Conservation (phyloP, 2,888 invertebrate genomes). For the Phengaris alcon region DNA sequence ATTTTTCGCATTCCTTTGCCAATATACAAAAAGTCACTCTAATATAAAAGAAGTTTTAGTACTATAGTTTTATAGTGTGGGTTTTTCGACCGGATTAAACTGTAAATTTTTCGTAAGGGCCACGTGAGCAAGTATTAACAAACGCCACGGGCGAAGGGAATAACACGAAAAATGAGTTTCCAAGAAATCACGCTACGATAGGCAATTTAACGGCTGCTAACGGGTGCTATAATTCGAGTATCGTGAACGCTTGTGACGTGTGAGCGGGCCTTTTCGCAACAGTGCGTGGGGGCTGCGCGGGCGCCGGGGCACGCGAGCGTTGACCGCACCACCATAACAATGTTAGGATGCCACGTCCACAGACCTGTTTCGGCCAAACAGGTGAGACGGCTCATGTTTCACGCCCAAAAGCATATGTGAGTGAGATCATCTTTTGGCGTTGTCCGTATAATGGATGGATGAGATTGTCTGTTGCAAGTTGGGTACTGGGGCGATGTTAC, state of each 20-base stretch:
- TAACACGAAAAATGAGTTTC: neutral
- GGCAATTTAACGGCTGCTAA: neutral
- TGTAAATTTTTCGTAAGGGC: neutral
- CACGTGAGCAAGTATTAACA: neutral
- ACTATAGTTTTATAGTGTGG: neutral
- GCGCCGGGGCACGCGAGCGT: conserved; percentile 49
- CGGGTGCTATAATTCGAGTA: conserved; percentile 24
- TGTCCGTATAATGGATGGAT: neutral
- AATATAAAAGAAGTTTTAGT: neutral
- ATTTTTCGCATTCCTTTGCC: neutral
- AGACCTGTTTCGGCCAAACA: conserved; percentile 16
- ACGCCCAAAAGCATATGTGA: neutral
- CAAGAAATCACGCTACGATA: conserved; percentile 6
- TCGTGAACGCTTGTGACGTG: conserved; percentile 43
- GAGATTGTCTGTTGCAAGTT: neutral
- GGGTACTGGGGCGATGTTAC: too few relatives aligned
- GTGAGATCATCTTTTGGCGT: neutral
- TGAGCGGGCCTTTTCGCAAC: conserved; percentile 64
- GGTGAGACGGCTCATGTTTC: conserved; percentile 11
- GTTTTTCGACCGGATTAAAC: neutral
- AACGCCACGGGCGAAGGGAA: neutral
- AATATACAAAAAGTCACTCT: neutral
- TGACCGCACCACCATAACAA: conserved; percentile 55
- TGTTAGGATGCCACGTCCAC: conserved; percentile 14
- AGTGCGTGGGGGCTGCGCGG: conserved; percentile 50